Evolutionary conservation across 2,888 invertebrate genomes (phyloP), one percentile per base, ranked within the genome.

Genomic region (Rhamnusium bicolor): DNA sequence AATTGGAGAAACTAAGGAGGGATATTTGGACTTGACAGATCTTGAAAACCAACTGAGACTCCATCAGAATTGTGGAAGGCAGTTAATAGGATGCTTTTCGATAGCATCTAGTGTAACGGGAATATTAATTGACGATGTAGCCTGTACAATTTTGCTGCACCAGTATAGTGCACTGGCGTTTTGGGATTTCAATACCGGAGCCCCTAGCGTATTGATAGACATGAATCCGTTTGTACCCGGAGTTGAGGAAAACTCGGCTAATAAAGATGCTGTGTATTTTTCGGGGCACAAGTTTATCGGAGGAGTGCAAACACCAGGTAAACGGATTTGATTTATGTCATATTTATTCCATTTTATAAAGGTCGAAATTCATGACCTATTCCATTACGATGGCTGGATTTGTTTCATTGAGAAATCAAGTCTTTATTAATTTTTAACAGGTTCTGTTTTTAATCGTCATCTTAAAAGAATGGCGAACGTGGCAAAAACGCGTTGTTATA

Each of bases 221-320:
- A 95, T 97, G 94, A 97, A 97, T 85, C 96, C 97, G 0, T 90
- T 92, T 10, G 88, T 92, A 29, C 90, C 92, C 2, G 94, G 94
- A 40, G 92, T 93, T 1, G 92, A 93, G 72, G 93, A 93, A 77
- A 91, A 89, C 61, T 86, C 91, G n/a, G 93, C 93, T 49, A 92
- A 93, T 87, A 96, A 97, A 85, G 97, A 98, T 87, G 96, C 96
- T 0, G 89, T 97, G 69, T 96, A 96, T 88, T 94, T 97, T 86
- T 95, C 96, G 66, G 93, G 95, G 61, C 96, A 96, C 89, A 97
- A 97, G 88, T 96, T 97, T 86, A 91, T 96, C 46, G 97, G 97
- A 0, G 97, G 97, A 0, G 94, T 96, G 0, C 95, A 96, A 84
- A 95, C 96, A 0, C 96, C 97, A 89, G 90, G 92, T 91, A 79